Base-by-base conservation (phyloP, 2,113 vertebrate genomes). In the Caranx ignobilis region DNA sequence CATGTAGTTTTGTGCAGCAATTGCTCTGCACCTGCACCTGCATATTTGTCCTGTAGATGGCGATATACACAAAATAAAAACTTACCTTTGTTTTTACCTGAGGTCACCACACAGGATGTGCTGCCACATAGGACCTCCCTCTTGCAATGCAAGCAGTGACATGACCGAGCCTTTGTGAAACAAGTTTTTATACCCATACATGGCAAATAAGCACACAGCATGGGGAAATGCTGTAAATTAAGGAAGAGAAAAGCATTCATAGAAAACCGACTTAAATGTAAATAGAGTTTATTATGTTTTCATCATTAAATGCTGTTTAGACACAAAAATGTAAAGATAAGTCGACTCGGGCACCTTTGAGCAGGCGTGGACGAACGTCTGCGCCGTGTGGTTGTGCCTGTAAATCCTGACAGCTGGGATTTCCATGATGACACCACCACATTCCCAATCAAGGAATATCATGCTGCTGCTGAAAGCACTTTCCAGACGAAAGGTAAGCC, bases 81-180 rank as follows among this genome's bases (percentile, higher is more conserved):
- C 67, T 35, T 21, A 32, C 13, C 56, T 72, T 75, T 68, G 21
- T 19, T 31, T 75, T 26, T 2, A 21, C 75, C 16, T 16, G 18
- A 80, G 21, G 55, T 5, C 6, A 19, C 67, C 48, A 56, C 82
- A 89, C 88, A 1, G 66, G 85, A 83, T 77, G 54, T 35, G 3
- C 71, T 31, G 43, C n/a, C 37, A 39, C 79, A 67, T 32, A 6
- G 61, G 21, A 52, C 47, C 15, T 69, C 62, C 50, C 32, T 48
- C 19, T 43, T 1, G 1, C 6, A 54, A 31, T 52, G 48, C 10
- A 67, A 74, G 48, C 32, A 52, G 2, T 12, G n/a, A 75, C 18
- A 65, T 56, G 18, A 50, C 31, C 48, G 11, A 63, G 18, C 12
- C 55, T 41, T 21, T 35, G 7, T 26, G n/a, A 0, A 34, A 10